Conservation (phyloP, 2,113 vertebrate species). For the human (Homo sapiens) region DNA sequence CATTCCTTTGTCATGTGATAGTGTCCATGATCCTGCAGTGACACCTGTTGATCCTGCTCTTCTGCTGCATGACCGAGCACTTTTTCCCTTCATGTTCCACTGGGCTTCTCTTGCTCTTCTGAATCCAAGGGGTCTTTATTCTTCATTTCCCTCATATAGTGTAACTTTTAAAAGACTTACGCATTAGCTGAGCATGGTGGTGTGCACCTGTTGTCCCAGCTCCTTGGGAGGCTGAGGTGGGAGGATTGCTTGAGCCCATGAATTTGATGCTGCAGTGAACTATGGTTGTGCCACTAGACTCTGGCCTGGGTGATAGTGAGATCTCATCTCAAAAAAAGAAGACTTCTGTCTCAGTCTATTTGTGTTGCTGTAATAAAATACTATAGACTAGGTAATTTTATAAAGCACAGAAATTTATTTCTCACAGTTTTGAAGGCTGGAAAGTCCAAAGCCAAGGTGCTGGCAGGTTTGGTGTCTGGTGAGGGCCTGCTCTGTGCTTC, state of each 20-base stretch:
- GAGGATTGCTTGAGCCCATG: not conserved
- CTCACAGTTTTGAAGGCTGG: not conserved
- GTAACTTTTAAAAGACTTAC: not conserved
- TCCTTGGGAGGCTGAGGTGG: not conserved
- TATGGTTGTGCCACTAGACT: not conserved
- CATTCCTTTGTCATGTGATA: not conserved
- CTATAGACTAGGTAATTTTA: not conserved
- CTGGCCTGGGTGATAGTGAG: not conserved
- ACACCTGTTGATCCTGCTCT: too few species aligned
- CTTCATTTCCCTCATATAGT: not conserved
- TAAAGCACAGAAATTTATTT: not conserved
- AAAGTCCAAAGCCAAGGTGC: not conserved
- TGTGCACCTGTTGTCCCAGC: not conserved
- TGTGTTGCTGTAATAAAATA: not conserved
- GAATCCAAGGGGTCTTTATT: not conserved
- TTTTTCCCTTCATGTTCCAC: too few species aligned
- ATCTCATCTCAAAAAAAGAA: not conserved
- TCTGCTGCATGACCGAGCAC: rapidly evolving
- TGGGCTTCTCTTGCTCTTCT: not conserved
- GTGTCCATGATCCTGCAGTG: not conserved
- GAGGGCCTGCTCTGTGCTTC: not conserved
- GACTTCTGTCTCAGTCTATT: not conserved
- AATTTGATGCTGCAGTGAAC: not conserved
- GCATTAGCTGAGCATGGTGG: not conserved
- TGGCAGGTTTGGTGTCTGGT: not conserved